A percentile compares a stretch with the other conserved stretches of the same genome.
Evolutionary conservation across 2,797 vertebrate genomes (phyloP).

Genomic region (Lagodon rhomboides): DNA sequence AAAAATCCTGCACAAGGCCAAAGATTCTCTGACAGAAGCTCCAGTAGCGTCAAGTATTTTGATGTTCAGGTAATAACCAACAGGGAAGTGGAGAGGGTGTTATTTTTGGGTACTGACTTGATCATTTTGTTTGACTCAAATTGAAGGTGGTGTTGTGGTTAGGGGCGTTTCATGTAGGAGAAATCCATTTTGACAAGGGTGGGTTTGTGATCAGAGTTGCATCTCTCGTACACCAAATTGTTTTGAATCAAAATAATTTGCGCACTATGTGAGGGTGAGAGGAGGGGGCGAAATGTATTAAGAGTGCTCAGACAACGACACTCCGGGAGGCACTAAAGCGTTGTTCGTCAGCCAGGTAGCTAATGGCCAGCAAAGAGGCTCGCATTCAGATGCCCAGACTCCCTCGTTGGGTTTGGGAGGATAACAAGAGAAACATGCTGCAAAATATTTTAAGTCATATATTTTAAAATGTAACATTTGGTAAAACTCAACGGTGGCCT

Average conservation of each 20-base stretch:
- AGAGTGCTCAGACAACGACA: slow-evolving; percentile 48
- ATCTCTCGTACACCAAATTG: slow-evolving; percentile 50
- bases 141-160: slow-evolving; percentile 38
- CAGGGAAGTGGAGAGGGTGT: slow-evolving; percentile 31
- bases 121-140: slow-evolving; percentile 51
- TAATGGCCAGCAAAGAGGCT: slow-evolving; percentile 62
- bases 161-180: slow-evolving; percentile 45
- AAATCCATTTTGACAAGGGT: slow-evolving; percentile 41
- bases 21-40: slow-evolving; percentile 55
- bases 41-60: slow-evolving; percentile 23
- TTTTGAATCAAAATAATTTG: slow-evolving; percentile 47
- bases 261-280: slow-evolving; percentile 5
- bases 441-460: slow-evolving; percentile 64
- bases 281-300: slow-evolving; percentile 18
- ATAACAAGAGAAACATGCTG: slow-evolving; percentile 60
- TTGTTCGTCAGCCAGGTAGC: slow-evolving; percentile 64
- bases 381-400: slow-evolving; percentile 34
- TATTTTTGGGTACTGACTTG: slow-evolving; percentile 41
- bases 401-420: slow-evolving; percentile 51
- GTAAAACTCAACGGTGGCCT: slow-evolving; percentile 38
- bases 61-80: slow-evolving; percentile 40
- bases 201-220: slow-evolving; percentile 43
- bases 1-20: slow-evolving; percentile 57
- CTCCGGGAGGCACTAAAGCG: slow-evolving; percentile 56
- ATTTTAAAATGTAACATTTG: slow-evolving; percentile 57